Evolutionary conservation across 2,888 invertebrate genomes (phyloP).

Genomic region (Sphaerophoria taeniata): DNA sequence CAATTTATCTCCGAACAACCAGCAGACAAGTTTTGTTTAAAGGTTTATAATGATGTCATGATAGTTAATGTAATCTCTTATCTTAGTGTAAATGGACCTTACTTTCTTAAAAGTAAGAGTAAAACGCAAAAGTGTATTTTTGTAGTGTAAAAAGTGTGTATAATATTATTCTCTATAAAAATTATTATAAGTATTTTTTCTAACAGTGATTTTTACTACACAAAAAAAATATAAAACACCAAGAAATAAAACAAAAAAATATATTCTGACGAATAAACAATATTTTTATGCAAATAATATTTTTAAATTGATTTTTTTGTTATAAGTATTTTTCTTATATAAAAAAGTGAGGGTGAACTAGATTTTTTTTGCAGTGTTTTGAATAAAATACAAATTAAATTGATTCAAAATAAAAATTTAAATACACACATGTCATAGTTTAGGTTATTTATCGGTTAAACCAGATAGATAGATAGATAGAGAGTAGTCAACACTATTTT

Average conservation of each 20-base stretch:
- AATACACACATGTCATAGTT: conserved; percentile 41
- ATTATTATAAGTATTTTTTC: background rate
- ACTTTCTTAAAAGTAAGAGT: conserved; percentile 39
- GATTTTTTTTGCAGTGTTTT: conserved; percentile 59
- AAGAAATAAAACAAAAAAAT: background rate
- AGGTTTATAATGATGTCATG: background rate
- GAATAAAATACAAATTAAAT: conserved; percentile 46
- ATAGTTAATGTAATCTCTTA: background rate
- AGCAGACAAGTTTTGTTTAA: conserved; percentile 2
- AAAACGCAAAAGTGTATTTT: conserved; percentile 37
- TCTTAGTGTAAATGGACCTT: conserved; percentile 20
- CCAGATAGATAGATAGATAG: conserved; percentile 5
- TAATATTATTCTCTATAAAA: conserved; percentile 29
- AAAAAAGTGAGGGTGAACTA: conserved; percentile 63
- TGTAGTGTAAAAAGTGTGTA: conserved; percentile 34
- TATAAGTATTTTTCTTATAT: background rate
- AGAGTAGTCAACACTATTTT: conserved; percentile 57
- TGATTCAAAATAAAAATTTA: background rate
- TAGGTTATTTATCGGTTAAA: conserved; percentile 34
- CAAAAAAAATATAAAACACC: conserved; percentile 37
- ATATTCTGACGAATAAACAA: conserved; percentile 17
- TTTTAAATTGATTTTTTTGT: conserved; percentile 26
- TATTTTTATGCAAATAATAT: conserved; percentile 48
- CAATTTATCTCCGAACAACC: background rate
- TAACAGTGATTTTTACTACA: conserved; percentile 23